Base-by-base conservation (phyloP, 2,888 invertebrate species). In the Autographa pulchrina region DNA sequence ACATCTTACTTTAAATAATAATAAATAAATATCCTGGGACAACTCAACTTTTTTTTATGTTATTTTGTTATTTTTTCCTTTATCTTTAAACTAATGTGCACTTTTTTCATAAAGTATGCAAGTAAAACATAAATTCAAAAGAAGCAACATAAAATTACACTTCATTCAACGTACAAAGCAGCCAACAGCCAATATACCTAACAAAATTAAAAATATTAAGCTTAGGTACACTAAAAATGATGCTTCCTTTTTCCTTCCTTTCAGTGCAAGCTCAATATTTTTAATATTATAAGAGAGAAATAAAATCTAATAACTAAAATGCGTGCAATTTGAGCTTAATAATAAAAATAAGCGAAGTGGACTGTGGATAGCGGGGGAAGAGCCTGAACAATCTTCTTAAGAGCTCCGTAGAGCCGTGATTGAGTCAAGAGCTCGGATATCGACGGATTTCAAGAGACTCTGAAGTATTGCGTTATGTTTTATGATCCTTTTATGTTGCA, bases 291-390 rank as follows among this genome's bases (percentile, higher is more conserved):
- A 14, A 52, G 38, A 2, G 0, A 16, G 69, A 43, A 59, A 72
- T 16, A 62, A 62, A 58, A 60, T n/a, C 58, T 31, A 20, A 18
- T 7, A 66, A 78, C 70, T 75, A 78, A 79, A 85, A 79, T 75
- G 74, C 70, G 70, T 82, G 75, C 78, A 83, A 82, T 75, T 76
- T 70, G 65, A 76, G 67, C 31, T 74, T 78, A 62, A 84, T 87
- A 88, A 84, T 75, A 85, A 85, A 85, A 86, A 87, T 86, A 88
- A 86, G 83, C 82, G 73, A 68, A 56, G 54, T 70, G 74, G 72
- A 82, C 85, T 85, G 72, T 66, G 74, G 74, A 83, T 83, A 75
- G 80, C 88, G 88, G 89, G 88, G 86, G 84, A 81, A 87, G 85
- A 81, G 83, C 20, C 75, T 83, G 84, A 82, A 86, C 86, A 83